Percentiles rank a stretch among this genome's conserved stretches.
Evolutionary conservation across 2,888 invertebrate species (phyloP).

Genomic region (Yponomeuta evonymella): DNA sequence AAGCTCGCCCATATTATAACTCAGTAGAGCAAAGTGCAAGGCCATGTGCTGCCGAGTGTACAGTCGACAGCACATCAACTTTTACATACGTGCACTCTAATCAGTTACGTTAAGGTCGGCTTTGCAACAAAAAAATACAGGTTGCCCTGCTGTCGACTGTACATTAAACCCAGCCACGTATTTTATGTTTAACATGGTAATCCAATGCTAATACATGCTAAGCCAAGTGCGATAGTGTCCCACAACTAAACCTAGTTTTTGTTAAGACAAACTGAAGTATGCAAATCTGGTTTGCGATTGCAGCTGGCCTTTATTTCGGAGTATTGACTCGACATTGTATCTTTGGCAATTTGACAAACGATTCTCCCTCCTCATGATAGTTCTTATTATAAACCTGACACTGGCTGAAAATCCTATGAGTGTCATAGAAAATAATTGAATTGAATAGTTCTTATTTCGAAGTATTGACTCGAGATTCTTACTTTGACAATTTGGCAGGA

Average conservation of each 20-base stretch:
- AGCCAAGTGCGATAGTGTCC: conserved; percentile 27
- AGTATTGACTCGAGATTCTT: neutral
- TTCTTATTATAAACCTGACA: no score
- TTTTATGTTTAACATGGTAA: conserved; percentile 19
- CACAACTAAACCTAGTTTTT: conserved; percentile 9
- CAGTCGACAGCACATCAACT: no score
- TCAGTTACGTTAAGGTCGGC: no score
- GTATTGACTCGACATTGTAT: neutral
- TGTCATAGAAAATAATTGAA: no score
- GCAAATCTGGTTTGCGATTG: neutral
- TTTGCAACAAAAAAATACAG: no score
- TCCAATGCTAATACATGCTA: conserved; percentile 35
- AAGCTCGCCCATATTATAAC: no score
- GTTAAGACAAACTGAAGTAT: neutral
- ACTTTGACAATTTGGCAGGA: neutral
- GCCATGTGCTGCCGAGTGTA: no score
- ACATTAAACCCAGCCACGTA: neutral
- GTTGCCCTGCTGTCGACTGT: neutral
- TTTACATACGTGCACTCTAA: no score
- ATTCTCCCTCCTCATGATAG: no score
- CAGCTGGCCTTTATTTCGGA: neutral
- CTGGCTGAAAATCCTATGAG: no score
- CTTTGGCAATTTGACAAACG: neutral
- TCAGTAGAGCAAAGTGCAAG: no score
- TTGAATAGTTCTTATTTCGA: neutral